Conservation (phyloP, 1,140 invertebrate genomes). For the Hypsibius dujardini region DNA sequence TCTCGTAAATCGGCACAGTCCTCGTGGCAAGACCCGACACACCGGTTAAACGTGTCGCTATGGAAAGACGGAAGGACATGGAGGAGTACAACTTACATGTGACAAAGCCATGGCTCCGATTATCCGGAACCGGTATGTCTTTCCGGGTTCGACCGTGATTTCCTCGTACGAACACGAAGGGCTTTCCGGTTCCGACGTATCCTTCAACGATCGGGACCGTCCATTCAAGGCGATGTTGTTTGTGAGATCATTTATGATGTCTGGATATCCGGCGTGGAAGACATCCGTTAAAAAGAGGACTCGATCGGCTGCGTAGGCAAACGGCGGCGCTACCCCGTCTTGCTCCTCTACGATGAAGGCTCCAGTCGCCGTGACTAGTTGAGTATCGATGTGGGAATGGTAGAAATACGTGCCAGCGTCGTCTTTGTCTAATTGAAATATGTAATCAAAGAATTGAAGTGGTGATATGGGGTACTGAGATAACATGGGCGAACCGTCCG, state of each 20-base stretch:
- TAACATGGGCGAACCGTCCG: neutral
- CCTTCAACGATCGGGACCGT: neutral
- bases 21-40: too few relatives aligned
- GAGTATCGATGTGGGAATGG: neutral
- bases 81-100: neutral
- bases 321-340: neutral
- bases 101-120: neutral
- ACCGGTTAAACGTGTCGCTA: too few relatives aligned
- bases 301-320: neutral
- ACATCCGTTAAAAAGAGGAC: neutral
- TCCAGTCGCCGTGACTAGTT: neutral
- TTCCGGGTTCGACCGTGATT: neutral
- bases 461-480: neutral
- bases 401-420: slow-evolving; percentile 5
- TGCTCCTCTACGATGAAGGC: neutral
- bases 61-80: too few relatives aligned
- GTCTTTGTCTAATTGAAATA: neutral
- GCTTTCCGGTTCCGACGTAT: neutral
- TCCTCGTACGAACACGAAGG: neutral
- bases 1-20: too few relatives aligned
- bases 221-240: neutral
- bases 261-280: neutral
- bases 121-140: neutral
- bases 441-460: neutral
- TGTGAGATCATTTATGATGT: neutral